Evolutionary conservation across 2,797 vertebrate species (phyloP), one percentile per base, ranked within the genome.

Genomic region (Octomys mimax): DNA sequence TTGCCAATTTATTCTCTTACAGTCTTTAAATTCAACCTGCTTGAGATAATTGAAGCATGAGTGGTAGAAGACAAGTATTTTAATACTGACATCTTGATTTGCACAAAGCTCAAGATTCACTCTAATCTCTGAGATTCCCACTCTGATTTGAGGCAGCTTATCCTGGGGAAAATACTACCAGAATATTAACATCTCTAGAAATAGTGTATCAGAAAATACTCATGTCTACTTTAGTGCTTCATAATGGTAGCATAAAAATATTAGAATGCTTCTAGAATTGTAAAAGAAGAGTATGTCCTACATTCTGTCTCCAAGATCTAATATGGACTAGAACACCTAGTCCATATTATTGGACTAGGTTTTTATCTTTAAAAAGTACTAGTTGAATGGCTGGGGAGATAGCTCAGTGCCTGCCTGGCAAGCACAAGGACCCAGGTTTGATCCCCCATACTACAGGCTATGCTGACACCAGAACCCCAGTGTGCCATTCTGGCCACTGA

Each of bases 41-140:
- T 93, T 90, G 54, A 84, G 49, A 86, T 94, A 84, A 94, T 52
- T 54, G 73, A 92, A 87, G 57, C 22, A 22, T 71, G 68, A 94
- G 31, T 61, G 21, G 31, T 66, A 64, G 77, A 77, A 95, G 28
- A 87, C 1, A 14, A 93, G 12, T 79, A 84, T 92, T 92, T 95
- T 94, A 93, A 94, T 78, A 80, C 36, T 95, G 77, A 87, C 10
- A 86, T 97, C 88, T 97, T 91, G 91, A 94, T 94, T 89, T 57
- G 59, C 39, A 18, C 1, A 46, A 86, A 91, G 49, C 52, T 90
- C 75, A 28, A 90, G 66, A 87, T 84, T 93, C 46, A 28, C 11
- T 54, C 33, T 68, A 68, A 88, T 31, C 68, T 28, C 28, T 82
- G 92, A 96, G 13, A 68, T 88, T 77, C 16, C 28, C 46, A 42